phyloP scores from a whole-genome alignment of 2,888 invertebrate species.

The Helobdella robusta region DNA sequence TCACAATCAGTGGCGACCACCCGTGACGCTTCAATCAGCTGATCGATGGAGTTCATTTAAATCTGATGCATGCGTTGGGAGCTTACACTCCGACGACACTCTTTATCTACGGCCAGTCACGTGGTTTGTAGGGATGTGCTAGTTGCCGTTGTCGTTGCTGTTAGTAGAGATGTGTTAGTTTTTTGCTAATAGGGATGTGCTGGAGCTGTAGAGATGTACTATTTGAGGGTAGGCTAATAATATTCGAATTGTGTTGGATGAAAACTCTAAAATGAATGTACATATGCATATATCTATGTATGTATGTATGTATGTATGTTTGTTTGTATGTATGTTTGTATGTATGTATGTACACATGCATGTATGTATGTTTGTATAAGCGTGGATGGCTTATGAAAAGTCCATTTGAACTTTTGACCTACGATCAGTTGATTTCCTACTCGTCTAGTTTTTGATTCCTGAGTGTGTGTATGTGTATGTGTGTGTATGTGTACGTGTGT shows the following conservation, averaged over 20 bases:
- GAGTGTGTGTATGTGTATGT: too few species aligned
- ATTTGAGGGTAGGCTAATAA: too few species aligned
- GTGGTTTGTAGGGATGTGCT: background rate
- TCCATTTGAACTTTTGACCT: too few species aligned
- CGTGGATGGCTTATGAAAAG: background rate
- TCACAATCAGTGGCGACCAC: constrained; percentile 18
- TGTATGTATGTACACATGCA: background rate
- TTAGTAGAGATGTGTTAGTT: too few species aligned
- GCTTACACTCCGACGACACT: constrained; percentile 2
- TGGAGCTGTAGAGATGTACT: too few species aligned
- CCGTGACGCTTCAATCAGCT: constrained; percentile 25
- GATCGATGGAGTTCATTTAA: constrained; percentile 19
- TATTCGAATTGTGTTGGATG: background rate
- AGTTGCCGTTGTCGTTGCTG: too few species aligned
- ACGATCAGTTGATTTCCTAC: too few species aligned
- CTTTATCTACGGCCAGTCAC: background rate
- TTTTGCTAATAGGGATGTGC: too few species aligned
- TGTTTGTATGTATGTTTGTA: background rate
- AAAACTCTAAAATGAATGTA: background rate
- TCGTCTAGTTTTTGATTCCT: too few species aligned
- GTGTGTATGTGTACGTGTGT: background rate
- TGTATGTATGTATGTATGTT: background rate
- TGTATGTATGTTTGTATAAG: background rate
- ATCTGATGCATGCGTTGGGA: constrained; percentile 17
- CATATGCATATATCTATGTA: too few species aligned